These are phyloP conservation scores for Agrotis puta DNA, from an alignment of 2,888 invertebrate species.

Conservation along the genomic window DNA sequence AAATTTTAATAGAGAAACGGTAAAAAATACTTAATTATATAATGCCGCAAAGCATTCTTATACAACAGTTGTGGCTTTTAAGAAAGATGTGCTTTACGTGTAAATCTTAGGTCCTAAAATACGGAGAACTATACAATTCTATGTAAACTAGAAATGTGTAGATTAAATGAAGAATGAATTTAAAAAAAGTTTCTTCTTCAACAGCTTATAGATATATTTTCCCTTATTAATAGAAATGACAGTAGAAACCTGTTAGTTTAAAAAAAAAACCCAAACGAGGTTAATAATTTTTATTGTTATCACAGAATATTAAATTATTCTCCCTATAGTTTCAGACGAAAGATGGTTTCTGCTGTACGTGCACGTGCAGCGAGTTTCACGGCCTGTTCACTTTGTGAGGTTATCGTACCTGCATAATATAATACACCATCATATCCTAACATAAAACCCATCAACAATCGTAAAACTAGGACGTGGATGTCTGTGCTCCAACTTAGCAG, in stretches of 20 bases:
- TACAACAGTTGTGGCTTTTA: not conserved
- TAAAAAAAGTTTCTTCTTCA: too few relatives aligned
- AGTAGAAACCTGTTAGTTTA: too few relatives aligned
- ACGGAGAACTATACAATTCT: not conserved
- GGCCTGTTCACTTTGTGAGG: not conserved
- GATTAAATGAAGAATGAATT: not conserved
- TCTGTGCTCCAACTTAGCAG: conserved; percentile 82
- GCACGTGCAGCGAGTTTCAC: not conserved
- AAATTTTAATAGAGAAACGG: not conserved
- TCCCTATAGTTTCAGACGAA: not conserved
- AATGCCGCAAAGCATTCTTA: conserved; percentile 1
- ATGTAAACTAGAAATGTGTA: not conserved
- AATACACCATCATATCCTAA: conserved; percentile 58
- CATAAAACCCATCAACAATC: conserved; percentile 63
- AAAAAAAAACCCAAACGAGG: too few relatives aligned
- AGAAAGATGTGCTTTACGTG: not conserved
- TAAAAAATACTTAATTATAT: not conserved
- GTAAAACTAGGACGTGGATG: conserved; percentile 75
- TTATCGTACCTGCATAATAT: not conserved
- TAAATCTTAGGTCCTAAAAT: not conserved
- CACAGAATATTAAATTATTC: not conserved
- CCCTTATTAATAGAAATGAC: too few relatives aligned
- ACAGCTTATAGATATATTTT: too few relatives aligned
- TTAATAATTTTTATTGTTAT: too few relatives aligned
- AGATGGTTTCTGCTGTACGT: not conserved